Percentiles rank a stretch among this genome's conserved stretches.
Evolutionary conservation across 2,797 vertebrate genomes (phyloP).

Genomic region (Pachyuromys duprasi): DNA sequence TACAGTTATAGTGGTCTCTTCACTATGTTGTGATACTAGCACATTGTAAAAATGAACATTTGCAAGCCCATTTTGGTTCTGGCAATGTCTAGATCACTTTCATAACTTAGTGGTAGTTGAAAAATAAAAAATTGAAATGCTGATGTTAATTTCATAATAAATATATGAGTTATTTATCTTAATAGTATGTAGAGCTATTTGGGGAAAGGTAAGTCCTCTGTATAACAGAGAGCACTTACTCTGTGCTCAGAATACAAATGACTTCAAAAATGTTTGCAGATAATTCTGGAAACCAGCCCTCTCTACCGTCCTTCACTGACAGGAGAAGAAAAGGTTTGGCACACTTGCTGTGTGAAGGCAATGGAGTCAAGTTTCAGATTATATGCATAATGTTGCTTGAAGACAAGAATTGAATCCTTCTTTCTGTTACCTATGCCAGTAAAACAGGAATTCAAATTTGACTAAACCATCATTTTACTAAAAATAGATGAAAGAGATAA

Average conservation of each 20-base stretch:
- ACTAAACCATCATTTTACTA: constrained; percentile 43
- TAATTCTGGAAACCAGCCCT: neutral
- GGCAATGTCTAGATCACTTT: neutral
- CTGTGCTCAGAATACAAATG: neutral
- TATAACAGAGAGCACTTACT: neutral
- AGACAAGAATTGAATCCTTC: constrained; percentile 26
- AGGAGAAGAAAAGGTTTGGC: neutral
- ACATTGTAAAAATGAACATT: neutral
- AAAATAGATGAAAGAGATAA: neutral
- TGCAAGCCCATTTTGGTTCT: neutral
- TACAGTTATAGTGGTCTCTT: neutral
- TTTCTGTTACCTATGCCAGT: neutral
- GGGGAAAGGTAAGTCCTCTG: neutral
- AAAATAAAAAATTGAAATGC: neutral
- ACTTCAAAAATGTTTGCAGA: constrained; percentile 1
- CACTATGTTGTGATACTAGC: neutral
- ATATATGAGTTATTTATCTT: neutral
- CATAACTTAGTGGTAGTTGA: neutral
- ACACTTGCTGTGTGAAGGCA: neutral
- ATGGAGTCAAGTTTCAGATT: neutral
- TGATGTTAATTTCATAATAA: constrained; percentile 26
- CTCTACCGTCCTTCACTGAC: neutral
- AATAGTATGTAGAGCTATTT: neutral
- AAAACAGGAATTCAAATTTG: constrained; percentile 32
- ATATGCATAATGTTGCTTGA: neutral